Base-by-base conservation (phyloP, 2,113 vertebrate species). In the Eclectus roratus region DNA sequence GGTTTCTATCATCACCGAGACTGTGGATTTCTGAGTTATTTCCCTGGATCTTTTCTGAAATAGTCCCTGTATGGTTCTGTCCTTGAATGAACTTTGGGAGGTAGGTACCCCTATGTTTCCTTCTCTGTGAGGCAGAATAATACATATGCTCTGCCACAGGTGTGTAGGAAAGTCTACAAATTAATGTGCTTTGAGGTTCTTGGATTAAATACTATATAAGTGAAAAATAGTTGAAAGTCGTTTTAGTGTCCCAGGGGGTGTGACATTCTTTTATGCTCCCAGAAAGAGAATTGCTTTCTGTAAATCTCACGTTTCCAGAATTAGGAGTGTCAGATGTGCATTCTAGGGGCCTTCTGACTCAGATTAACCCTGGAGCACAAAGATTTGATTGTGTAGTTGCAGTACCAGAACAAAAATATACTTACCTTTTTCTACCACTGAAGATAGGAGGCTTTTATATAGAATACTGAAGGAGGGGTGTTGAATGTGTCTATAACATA, bases 221-320 rank as follows among this genome's bases (percentile, higher is more conserved):
- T 88, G 66, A 79, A 89, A 89, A 93, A 56, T 25, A 86, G 46
- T 86, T 83, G 66, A 46, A 94, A 80, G 58, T 82, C 53, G 58
- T 85, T 96, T 89, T 82, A 85, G 37, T 53, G 25, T 89, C 81
- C 81, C 84, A 35, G 37, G 11, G 61, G 53, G 50, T 89, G 53
- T 85, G 71, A 46, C 81, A 80, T 91, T 93, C 71, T 94, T 82
- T 89, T 80, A 70, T 88, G 71, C 66, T 90, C 82, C 79, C 95
- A 93, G 90, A 91, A 94, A 91, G 91, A 95, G 71, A 83, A 94
- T 91, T 91, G 46, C 68, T 82, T 23, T 88, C 87, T 70, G 79
- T 58, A 94, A 91, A 94, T 96, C 91, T 97, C 93, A 93, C 65
- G 79, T 95, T 96, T 94, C 87, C 66, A 93, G 91, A 94, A 85